These are phyloP conservation scores for Phocoena sinus DNA, from an alignment of 2,113 vertebrate species.

Conservation along the genomic window DNA sequence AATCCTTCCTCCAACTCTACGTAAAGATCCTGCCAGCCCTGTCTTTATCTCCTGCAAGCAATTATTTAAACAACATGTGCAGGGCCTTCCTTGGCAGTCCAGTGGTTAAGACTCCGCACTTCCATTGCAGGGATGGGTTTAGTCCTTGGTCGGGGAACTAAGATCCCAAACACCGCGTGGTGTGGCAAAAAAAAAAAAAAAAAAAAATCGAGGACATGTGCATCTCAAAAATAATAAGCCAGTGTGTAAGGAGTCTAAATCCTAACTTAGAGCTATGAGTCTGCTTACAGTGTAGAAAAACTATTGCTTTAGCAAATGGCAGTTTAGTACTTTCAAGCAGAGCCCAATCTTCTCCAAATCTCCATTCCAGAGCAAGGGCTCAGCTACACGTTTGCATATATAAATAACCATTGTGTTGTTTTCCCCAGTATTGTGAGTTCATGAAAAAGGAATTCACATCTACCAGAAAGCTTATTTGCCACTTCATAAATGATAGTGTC, in stretches of 20 bases:
- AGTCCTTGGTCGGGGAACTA: too few relatives aligned
- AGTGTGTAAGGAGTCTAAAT: neutral
- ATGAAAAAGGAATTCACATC: neutral
- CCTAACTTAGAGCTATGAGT: neutral
- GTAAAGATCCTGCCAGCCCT: neutral
- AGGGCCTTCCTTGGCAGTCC: too few relatives aligned
- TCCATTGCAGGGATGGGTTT: too few relatives aligned
- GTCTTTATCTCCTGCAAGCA: neutral
- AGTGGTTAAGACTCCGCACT: too few relatives aligned
- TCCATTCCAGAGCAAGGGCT: neutral
- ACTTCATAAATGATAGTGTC: neutral
- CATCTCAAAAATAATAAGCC: neutral
- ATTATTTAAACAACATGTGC: neutral
- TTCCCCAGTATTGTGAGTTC: neutral
- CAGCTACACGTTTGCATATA: neutral
- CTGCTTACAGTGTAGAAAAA: neutral
- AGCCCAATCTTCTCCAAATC: neutral
- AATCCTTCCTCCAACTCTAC: neutral
- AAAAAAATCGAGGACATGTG: neutral
- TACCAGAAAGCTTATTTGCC: neutral
- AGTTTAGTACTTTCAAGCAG: neutral
- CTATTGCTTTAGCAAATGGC: neutral
- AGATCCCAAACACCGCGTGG: too few relatives aligned
- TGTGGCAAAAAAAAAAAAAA: neutral
- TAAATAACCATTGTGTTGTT: neutral